Base-by-base conservation (phyloP, 2,888 invertebrate genomes). In the Chrysopilus asiliformis region DNA sequence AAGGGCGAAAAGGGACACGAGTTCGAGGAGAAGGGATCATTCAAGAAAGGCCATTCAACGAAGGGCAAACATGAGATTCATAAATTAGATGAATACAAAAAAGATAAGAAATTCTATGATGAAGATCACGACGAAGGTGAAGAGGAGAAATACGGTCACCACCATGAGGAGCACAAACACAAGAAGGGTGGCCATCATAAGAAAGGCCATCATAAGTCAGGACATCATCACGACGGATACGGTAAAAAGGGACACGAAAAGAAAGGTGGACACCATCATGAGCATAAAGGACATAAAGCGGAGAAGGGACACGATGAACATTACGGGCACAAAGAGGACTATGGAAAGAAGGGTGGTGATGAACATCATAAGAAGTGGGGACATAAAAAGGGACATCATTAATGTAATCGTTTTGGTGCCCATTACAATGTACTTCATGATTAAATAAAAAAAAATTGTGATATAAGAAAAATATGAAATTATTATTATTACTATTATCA, bases 41-140 rank as follows among this genome's bases (percentile, higher is more conserved):
- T 79, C 58, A 80, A 81, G 44, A 86, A 86, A 53, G 86, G 86
- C 0, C 85, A 86, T 62, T 79, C 78, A 43, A 86, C 84, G 47
- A 82, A 86, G 58, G 85, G 87, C 39, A 81, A 83, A 47, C 86
- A 87, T 55, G 79, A 84, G 56, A 71, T 85, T 6, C 83, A 87
- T 62, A 86, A 87, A 53, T 62, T 81, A 42, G 83, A 87, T 58
- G 86, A 86, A 60, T 83, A 74, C 62, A 82, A 84, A 56, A 86
- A 86, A 58, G 79, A 85, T 52, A 85, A 86, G 54, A 77, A 83
- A 53, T 85, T 82, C 73, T 84, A 77, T 58, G 85, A 86, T 49
- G 85, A 85, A 60, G 78, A 83, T 50, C 83, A 85, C 48, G 82
- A 82, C 51, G 76, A 76, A 28, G 84, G 79, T 0, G 80, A 80